phyloP scores from a whole-genome alignment of 2,113 vertebrate species.

The Otolemur garnettii region DNA sequence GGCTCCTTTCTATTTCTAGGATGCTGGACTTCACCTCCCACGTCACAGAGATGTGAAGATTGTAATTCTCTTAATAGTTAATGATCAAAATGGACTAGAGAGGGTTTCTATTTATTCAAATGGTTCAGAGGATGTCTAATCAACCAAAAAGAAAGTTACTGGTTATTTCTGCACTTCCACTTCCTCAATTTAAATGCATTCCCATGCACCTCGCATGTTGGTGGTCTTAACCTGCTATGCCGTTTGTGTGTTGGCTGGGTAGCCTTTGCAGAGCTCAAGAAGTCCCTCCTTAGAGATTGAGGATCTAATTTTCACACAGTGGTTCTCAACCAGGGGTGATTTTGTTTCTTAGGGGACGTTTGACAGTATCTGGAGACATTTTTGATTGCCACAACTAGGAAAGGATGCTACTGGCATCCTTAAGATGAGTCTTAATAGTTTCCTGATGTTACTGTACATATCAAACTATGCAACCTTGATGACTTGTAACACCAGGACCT shows the following conservation, averaged over 20 bases:
- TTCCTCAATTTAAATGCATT: background rate
- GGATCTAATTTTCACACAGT: background rate
- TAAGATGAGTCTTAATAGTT: background rate
- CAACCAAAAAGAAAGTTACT: background rate
- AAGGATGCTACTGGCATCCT: background rate
- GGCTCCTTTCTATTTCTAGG: background rate
- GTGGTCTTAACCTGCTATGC: background rate
- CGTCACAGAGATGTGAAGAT: background rate
- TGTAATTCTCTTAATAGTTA: background rate
- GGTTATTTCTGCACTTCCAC: background rate
- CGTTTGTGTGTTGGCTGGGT: background rate
- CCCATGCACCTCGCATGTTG: background rate
- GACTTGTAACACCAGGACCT: background rate
- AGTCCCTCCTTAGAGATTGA: background rate
- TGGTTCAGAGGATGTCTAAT: background rate
- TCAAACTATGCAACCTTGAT: background rate
- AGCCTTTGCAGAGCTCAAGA: accelerated
- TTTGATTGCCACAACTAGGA: background rate
- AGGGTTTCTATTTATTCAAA: background rate
- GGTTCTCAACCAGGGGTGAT: background rate
- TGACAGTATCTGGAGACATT: background rate
- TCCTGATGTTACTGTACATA: background rate
- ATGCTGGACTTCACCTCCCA: background rate
- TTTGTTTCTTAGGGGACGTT: background rate
- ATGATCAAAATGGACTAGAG: background rate